Evolutionary conservation across 1,140 invertebrate genomes (phyloP), one percentile per base, ranked within the genome.

Genomic region (Scaptomyza graminum): DNA sequence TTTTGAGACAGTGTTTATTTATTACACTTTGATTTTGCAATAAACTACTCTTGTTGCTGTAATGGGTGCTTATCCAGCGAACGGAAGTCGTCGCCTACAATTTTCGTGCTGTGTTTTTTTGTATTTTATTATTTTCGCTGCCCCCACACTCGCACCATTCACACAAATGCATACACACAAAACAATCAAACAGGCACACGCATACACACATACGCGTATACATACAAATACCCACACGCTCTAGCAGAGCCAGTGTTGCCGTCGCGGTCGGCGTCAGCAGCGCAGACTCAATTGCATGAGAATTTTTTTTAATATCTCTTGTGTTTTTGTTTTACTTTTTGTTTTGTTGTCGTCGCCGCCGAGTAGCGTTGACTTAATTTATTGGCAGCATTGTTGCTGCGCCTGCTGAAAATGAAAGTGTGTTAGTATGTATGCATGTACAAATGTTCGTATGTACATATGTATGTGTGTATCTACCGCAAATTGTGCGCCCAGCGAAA

Each of bases 51-150:
- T 61, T 87, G 68, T 85, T 84, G 75, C 67, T 79, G 61, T 66
- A 65, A 72, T 72, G 34, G 55, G 43, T 41, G 78, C 78, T 85
- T 85, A 85, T 85, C 82, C 81, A 80, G 57, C 75, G 76, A 82
- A 69, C 82, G 82, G 82, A 85, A 87, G 78, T 87, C 64, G 78
- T 87, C 82, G 82, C 82, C 82, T 85, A 85, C 82, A 88, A 87
- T 88, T 82, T 84, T 85, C 54, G 66, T 87, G 57, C 57, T 70
- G 85, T 80, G 67, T 54, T 79, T 76, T 63, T 5, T 31, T 31
- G 28, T 31, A 34, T 34, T 34, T 9, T 80, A 77, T 77, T 76
- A 72, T 59, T 85, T 76, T 77, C 61, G 76, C 68, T 67, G 73
- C 81, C 72, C 61, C 64, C 55, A 69, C 62, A 71, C 43, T 47